Evolutionary conservation across 1,140 invertebrate genomes (phyloP).

Genomic region (Venturia canescens): DNA sequence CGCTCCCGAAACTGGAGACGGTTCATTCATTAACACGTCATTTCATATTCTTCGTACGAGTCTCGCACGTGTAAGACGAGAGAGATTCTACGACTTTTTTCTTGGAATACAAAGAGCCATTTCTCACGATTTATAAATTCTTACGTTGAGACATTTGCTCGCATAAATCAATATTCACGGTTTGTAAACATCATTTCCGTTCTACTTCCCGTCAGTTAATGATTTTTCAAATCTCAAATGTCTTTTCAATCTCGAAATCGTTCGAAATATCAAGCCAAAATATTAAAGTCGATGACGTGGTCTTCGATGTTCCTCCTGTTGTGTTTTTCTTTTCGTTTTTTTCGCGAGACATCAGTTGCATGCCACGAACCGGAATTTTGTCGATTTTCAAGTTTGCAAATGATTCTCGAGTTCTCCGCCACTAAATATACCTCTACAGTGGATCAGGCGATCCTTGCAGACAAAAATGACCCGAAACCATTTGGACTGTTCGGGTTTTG

Average conservation of each 20-base stretch:
- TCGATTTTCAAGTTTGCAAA: conserved; percentile 11
- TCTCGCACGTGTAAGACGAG: not conserved
- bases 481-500: no score
- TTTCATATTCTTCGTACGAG: conserved; percentile 7
- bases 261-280: not conserved
- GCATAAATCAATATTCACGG: not conserved
- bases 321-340: not conserved
- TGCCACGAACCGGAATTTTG: not conserved
- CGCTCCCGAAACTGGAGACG: not conserved
- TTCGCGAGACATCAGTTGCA: not conserved
- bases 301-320: not conserved
- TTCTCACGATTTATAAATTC: not conserved
- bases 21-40: conserved; percentile 22
- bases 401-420: not conserved
- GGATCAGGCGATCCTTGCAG: not conserved
- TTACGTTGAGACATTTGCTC: not conserved
- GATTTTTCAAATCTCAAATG: not conserved
- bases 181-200: not conserved
- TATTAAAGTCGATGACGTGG: not conserved
- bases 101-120: not conserved
- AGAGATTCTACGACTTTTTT: not conserved
- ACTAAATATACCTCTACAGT: not conserved
- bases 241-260: not conserved
- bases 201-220: not conserved
- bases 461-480: no score